Percentiles rank a stretch among this genome's conserved stretches.
These are phyloP conservation scores for Platycheirus rosarum DNA, from an alignment of 2,888 invertebrate genomes.

Conservation along the genomic window DNA sequence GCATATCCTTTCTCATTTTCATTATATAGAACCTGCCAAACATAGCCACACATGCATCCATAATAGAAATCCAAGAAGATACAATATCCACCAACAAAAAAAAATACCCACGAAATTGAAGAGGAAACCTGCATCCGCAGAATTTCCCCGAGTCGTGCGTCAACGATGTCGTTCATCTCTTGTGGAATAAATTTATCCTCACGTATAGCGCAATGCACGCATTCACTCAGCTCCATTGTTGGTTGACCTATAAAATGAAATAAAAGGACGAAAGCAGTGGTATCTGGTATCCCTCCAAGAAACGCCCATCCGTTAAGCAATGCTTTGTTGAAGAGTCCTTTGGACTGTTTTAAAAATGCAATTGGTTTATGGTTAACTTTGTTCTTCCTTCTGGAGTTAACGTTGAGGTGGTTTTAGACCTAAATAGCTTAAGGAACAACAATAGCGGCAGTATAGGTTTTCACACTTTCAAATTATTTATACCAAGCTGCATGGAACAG, in stretches of 20 bases:
- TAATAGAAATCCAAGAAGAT: background rate
- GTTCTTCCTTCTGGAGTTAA: no score
- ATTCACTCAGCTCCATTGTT: background rate
- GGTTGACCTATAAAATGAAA: background rate
- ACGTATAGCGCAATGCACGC: background rate
- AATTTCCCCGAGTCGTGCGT: background rate
- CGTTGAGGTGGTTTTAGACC: no score
- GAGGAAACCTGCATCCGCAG: background rate
- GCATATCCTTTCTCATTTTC: slow-evolving; percentile 1
- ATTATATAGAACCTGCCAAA: background rate
- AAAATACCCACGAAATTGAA: background rate
- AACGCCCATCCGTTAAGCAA: background rate
- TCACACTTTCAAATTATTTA: no score
- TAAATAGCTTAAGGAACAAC: no score
- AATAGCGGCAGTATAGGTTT: no score
- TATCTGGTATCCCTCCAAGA: background rate
- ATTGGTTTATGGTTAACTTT: no score
- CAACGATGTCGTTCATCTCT: background rate
- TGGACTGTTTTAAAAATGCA: no score
- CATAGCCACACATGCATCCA: background rate
- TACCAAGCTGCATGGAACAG: no score
- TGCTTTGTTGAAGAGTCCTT: no score
- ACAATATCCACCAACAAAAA: background rate
- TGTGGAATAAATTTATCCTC: background rate
- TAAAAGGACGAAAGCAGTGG: background rate